Percentiles rank a stretch among this genome's conserved stretches.
Evolutionary conservation across 2,797 vertebrate genomes (phyloP).

Genomic region (Knipowitschia caucasica): DNA sequence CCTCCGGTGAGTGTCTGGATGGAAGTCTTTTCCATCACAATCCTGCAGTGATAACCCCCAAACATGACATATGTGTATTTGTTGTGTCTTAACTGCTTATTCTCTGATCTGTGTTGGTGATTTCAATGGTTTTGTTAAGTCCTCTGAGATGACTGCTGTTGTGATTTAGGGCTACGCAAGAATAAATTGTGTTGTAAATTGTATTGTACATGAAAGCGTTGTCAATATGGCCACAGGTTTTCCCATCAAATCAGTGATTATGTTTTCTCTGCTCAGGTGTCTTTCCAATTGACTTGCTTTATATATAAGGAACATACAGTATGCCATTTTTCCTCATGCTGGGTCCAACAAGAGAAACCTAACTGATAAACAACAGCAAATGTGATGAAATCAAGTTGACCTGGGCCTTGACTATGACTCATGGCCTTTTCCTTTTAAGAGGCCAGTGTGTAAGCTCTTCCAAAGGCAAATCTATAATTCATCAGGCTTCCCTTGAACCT

Average conservation of each 20-base stretch:
- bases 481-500: constrained; percentile 73
- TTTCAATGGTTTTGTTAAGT: too few species aligned
- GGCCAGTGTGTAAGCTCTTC: constrained; percentile 71
- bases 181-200: too few species aligned
- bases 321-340: constrained; percentile 22
- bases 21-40: constrained; percentile 6
- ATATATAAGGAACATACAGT: constrained; percentile 14
- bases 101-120: too few species aligned
- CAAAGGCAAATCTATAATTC: constrained; percentile 77
- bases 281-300: not conserved
- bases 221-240: not conserved
- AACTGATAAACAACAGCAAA: constrained; percentile 56
- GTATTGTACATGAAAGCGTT: too few species aligned
- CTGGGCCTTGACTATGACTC: constrained; percentile 52
- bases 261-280: not conserved
- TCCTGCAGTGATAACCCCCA: constrained; percentile 15
- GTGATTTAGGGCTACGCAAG: too few species aligned
- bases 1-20: constrained; percentile 89
- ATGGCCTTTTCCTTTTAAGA: constrained; percentile 55
- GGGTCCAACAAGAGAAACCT: constrained; percentile 37
- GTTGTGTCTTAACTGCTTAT: too few species aligned
- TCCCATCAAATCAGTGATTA: not conserved
- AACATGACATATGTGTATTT: not conserved
- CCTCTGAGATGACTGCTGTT: too few species aligned
- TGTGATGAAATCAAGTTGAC: constrained; percentile 52